phyloP scores from a whole-genome alignment of 2,797 vertebrate genomes.

The Pseudochirops cupreus region DNA sequence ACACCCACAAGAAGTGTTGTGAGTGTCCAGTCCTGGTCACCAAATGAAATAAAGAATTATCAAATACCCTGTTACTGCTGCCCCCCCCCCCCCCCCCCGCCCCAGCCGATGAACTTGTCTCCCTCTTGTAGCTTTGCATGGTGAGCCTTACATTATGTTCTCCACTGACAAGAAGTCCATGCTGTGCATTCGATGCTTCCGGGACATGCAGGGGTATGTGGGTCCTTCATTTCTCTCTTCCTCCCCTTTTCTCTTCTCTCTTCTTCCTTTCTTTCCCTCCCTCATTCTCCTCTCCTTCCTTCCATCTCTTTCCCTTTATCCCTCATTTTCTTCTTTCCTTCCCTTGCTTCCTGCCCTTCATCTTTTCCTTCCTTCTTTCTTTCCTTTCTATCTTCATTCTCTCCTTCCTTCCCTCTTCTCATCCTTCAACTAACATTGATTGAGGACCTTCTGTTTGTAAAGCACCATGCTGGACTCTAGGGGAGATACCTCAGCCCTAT shows the following conservation, averaged over 20 bases:
- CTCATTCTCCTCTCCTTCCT: neutral
- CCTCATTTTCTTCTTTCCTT: neutral
- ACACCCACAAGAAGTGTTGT: conserved; percentile 95
- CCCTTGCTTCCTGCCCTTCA: neutral
- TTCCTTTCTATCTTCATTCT: neutral
- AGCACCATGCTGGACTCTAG: neutral
- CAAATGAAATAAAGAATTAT: neutral
- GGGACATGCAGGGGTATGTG: conserved; percentile 96
- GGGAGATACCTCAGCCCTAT: neutral
- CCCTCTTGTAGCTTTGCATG: conserved; percentile 89
- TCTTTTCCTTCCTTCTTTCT: neutral
- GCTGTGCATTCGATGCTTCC: conserved; percentile 98
- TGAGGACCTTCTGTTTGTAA: neutral
- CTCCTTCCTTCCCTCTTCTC: neutral
- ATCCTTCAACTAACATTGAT: neutral
- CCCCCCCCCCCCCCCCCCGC: neutral
- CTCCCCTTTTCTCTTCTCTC: neutral
- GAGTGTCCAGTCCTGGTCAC: conserved; percentile 74
- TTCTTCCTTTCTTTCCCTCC: neutral
- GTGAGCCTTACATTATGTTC: conserved; percentile 96
- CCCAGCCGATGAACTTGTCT: neutral
- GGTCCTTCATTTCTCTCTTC: neutral
- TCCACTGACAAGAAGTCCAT: conserved; percentile 96
- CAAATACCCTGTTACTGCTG: too few relatives aligned
- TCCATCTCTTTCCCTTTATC: neutral